Base-by-base conservation (phyloP, 2,113 vertebrate genomes). In the Rattus rattus region DNA sequence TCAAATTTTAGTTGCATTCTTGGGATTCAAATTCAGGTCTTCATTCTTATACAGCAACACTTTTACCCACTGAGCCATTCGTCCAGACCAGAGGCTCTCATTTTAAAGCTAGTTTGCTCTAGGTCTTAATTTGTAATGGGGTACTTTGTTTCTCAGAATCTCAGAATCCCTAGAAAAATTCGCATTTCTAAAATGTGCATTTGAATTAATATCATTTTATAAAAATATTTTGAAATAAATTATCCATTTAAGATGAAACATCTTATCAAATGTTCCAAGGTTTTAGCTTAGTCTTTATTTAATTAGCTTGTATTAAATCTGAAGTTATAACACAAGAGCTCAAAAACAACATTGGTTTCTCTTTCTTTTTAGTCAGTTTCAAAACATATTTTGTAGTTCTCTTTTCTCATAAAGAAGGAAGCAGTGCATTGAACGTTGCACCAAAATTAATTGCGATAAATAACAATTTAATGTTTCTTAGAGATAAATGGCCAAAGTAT, bases 311-410 rank as follows among this genome's bases (percentile, higher is more conserved):
- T 47, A 69, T 92, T 92, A 84, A 81, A 94, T 30, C 9, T 92
- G 47, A 97, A 95, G 90, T 75, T 77, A 56, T 1, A 84, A 10
- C 39, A 81, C 13, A 70, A 30, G 47, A 90, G 2, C 49, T 87
- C 49, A 86, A 94, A 94, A 77, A 36, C 43, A 95, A 9, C 79
- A 39, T 33, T 33, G 11, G 1, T 69, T 91, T 96, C 72, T 89
- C 7, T 88, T 94, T 93, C 43, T 92, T 52, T 96, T 95, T 49
- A 88, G 2, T 63, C 28, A 88, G 39, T 36, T 16, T 20, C 83
- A 94, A 79, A 69, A 4, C 85, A 11, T 90, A 79, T 65, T 92
- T 79, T 94, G n/a, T 85, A 77, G 61, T 94, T 83, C 39, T 26
- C 61, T 86, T 81, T 93, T 80, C 33, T 91, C 63, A 43, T 88